Base-by-base conservation (phyloP, 2,888 invertebrate genomes). In the Hypomecis punctinalis region DNA sequence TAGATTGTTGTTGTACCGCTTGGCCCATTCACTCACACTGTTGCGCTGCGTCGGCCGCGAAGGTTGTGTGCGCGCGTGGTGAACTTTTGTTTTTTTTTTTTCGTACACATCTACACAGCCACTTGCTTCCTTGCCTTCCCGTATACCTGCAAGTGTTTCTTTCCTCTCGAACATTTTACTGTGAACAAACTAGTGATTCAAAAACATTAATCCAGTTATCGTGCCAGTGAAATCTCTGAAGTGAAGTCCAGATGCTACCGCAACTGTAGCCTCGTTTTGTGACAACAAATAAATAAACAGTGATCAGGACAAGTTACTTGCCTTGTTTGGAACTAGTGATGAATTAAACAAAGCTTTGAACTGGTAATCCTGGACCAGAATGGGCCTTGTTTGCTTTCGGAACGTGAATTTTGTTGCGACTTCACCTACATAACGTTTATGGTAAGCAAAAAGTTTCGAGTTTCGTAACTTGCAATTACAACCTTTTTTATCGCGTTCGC, bases 281-380 rank as follows among this genome's bases (percentile, higher is more conserved):
- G 89, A 88, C 88, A 90, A 91, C 90, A 91, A 89, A 89, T 86
- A 86, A 84, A 86, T 85, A 91, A 90, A 90, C 89, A 88, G 90
- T 90, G 90, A 80, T 85, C 78, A 76, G 83, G 81, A 88, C 86
- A 81, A 88, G 85, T 88, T 85, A 79, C 79, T 75, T 76, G 75
- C 78, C 70, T 64, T 69, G 80, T 77, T 78, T 72, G 77, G 85
- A 78, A 84, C 85, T 86, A 82, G 86, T 90, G 88, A 87, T 90
- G 87, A 88, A 88, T 89, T 89, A 90, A 87, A 91, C 85, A 86
- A 88, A 85, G 81, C 73, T 82, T 77, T 86, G 83, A 88, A 90
- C 88, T 90, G 85, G 89, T 85, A 79, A 81, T 79, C 79, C 81
- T 78, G 85, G 83, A 82, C 78, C 80, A 91, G 87, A 88, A 91